Percentiles rank a stretch among this genome's conserved stretches.
phyloP scores from a whole-genome alignment of 1,140 invertebrate species.

The Dendrolimus punctatus region DNA sequence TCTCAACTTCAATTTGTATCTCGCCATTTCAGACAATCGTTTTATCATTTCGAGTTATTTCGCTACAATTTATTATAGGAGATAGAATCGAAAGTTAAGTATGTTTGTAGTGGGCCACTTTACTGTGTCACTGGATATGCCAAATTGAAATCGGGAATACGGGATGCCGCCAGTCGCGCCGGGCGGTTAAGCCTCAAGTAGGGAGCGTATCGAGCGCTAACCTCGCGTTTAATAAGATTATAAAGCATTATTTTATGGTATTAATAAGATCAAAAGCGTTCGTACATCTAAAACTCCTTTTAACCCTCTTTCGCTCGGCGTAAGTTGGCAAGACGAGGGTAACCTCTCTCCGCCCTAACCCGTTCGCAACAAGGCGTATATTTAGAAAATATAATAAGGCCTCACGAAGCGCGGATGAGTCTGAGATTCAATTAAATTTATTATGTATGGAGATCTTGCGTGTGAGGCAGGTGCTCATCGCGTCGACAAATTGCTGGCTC shows the following conservation, averaged over 20 bases:
- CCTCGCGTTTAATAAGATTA: conserved; percentile 79
- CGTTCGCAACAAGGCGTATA: conserved; percentile 51
- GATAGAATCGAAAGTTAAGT: not conserved
- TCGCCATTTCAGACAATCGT: no score
- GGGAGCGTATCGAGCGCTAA: conserved; percentile 67
- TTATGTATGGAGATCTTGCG: conserved; percentile 64
- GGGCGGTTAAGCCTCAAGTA: conserved; percentile 57
- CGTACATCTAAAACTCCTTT: conserved; percentile 62
- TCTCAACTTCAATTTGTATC: conserved; percentile 27
- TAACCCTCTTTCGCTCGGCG: conserved; percentile 56
- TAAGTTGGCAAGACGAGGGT: conserved; percentile 41
- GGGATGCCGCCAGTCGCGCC: conserved; percentile 12
- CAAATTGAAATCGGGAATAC: conserved; percentile 74
- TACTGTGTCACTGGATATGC: conserved; percentile 60
- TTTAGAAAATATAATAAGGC: conserved; percentile 63
- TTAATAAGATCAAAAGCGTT: conserved; percentile 77
- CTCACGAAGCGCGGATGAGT: conserved; percentile 51
- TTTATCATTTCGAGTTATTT: not conserved
- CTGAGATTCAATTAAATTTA: conserved; percentile 69
- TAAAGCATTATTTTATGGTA: conserved; percentile 77
- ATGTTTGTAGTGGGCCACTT: conserved; percentile 1
- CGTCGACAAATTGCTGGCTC: conserved; percentile 54
- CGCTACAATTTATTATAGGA: no score
- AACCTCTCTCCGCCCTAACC: conserved; percentile 30
- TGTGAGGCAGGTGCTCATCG: conserved; percentile 54